phyloP scores from a whole-genome alignment of 2,888 invertebrate genomes.

The Clanis bilineata region DNA sequence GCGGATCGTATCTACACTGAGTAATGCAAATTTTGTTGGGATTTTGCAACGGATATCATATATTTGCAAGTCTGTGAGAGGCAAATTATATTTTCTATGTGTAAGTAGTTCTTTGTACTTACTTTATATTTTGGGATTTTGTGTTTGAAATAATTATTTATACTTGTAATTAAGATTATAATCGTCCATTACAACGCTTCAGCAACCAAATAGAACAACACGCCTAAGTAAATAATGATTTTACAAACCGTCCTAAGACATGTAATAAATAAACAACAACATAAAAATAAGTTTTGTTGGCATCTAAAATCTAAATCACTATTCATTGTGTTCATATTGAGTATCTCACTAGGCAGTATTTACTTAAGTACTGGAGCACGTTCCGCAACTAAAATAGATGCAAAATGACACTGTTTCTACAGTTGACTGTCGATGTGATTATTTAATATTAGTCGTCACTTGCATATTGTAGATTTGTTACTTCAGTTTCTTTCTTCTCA shows the following conservation, averaged over 20 bases:
- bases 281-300: too few species aligned
- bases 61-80: background rate
- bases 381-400: background rate
- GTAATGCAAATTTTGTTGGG: conserved; percentile 25
- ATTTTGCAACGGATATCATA: conserved; percentile 27
- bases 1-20: conserved; percentile 18
- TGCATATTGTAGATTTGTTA: too few species aligned
- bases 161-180: too few species aligned
- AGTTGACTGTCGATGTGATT: background rate
- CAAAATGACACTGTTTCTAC: background rate
- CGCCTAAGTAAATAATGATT: too few species aligned
- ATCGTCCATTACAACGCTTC: too few species aligned
- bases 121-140: background rate
- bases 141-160: background rate
- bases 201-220: too few species aligned
- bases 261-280: too few species aligned
- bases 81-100: background rate
- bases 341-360: background rate
- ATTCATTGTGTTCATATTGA: background rate
- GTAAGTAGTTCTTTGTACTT: background rate
- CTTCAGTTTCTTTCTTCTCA: too few species aligned
- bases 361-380: background rate
- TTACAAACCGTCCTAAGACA: too few species aligned
- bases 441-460: too few species aligned
- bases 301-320: too few species aligned